phyloP scores from a whole-genome alignment of 1,140 invertebrate genomes.

The Drosophila yakuba region DNA sequence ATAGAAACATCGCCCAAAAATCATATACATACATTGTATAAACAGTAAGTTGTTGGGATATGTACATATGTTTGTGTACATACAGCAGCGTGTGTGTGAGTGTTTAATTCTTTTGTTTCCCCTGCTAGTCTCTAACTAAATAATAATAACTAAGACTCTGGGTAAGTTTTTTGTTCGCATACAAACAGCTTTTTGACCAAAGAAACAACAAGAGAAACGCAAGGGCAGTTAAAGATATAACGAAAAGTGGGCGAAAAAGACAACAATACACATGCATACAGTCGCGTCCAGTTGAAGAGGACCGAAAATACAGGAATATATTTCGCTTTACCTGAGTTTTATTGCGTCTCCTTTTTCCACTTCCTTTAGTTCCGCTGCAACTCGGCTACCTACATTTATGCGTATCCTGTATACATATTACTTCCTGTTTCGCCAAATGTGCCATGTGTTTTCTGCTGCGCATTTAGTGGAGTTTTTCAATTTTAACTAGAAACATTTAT shows the following conservation, averaged over 20 bases:
- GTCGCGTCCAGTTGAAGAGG: constrained; percentile 39
- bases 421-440: constrained; percentile 12
- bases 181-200: constrained; percentile 27
- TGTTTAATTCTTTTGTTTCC: constrained; percentile 19
- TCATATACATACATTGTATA: constrained; percentile 11
- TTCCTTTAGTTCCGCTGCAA: constrained; percentile 42
- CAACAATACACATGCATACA: constrained; percentile 55
- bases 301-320: background rate
- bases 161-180: constrained; percentile 24
- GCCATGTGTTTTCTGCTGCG: background rate
- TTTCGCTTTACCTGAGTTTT: constrained; percentile 22
- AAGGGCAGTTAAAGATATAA: constrained; percentile 14
- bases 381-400: constrained; percentile 14
- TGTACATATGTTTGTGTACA: constrained; percentile 1
- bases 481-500: too few relatives aligned
- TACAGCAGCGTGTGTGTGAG: constrained; percentile 20
- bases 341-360: background rate
- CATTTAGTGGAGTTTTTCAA: background rate
- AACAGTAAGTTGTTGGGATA: constrained; percentile 17
- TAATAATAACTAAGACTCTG: constrained; percentile 4
- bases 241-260: constrained; percentile 4
- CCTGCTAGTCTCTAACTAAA: background rate
- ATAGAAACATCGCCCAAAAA: constrained; percentile 3
- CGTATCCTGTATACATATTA: constrained; percentile 19
- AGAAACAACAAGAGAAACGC: constrained; percentile 7